Evolutionary conservation across 2,113 vertebrate genomes (phyloP), one percentile per base, ranked within the genome.

Genomic region (Psilopsiagon aymara): DNA sequence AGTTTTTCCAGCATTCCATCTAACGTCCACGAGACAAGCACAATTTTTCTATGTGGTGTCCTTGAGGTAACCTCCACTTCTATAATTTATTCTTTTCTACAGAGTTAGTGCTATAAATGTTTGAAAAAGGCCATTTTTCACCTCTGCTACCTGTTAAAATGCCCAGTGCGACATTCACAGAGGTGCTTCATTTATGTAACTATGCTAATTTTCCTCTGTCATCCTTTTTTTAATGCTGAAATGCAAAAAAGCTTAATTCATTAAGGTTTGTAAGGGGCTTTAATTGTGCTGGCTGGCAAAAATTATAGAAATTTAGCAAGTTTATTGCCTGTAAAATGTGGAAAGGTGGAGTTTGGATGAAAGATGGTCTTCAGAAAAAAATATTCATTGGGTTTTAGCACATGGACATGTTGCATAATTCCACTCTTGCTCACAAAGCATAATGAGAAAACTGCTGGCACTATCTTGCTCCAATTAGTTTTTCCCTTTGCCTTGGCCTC

Each of bases 191-290:
- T 79, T 88, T 80, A 82, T 53, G 31, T 81, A 90, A 59, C 67
- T 83, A n/a, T 86, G 70, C 16, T 94, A 67, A 94, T 92, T 93
- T 96, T 91, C 83, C 51, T 87, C 74, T 94, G 51, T 93, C 86
- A 46, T 84, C 46, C 55, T 95, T 59, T 31, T 83, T 52, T 93
- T 86, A 29, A 15, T 52, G 75, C 41, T 85, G 63, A 95, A 91
- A 91, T 88, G 44, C 44, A 93, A 86, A 96, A 96, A 95, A 83
- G n/a, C 31, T 85, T 87, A 92, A 96, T 93, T 94, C 73, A 92
- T 95, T 84, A 93, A 76, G 29, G 11, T 18, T 77, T 82, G 35
- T 70, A 70, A 94, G 51, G 37, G 33, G 3, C 31, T 86, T 94
- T 88, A 93, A 88, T 84, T 90, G 75, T 73, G 25, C 35, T 88